Conservation (phyloP, 2,888 invertebrate species). For the Acleris laterana region DNA sequence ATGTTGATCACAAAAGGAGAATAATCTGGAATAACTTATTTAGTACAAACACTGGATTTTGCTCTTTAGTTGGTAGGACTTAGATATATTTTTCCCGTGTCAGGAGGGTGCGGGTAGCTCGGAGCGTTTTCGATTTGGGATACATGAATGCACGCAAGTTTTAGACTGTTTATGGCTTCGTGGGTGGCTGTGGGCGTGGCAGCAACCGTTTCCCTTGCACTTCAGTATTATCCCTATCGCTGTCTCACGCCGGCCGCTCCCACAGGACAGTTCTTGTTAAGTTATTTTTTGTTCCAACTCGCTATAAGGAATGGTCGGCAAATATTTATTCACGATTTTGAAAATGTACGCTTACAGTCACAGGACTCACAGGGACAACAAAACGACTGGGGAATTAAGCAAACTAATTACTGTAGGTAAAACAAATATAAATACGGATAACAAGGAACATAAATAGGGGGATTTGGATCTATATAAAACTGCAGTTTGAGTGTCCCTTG, state of each 20-base stretch:
- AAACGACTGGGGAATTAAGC: background rate
- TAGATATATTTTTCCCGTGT: constrained; percentile 58
- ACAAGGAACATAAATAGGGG: too few species aligned
- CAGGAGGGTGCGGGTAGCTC: constrained; percentile 59
- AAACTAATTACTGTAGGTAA: background rate
- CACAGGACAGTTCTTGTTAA: constrained; percentile 83
- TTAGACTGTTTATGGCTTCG: constrained; percentile 83
- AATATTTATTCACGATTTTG: constrained; percentile 84
- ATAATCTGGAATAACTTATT: constrained; percentile 79
- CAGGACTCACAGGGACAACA: constrained; percentile 48
- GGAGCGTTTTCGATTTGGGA: constrained; percentile 82
- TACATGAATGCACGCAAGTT: constrained; percentile 84
- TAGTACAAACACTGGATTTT: constrained; percentile 60
- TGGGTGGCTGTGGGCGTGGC: constrained; percentile 84
- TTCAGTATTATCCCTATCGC: constrained; percentile 46
- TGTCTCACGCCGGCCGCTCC: constrained; percentile 76
- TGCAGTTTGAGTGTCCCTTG: too few species aligned
- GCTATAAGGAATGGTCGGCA: constrained; percentile 80
- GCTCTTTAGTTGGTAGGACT: constrained; percentile 52
- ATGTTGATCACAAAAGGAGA: constrained; percentile 80
- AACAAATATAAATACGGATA: background rate
- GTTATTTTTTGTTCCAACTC: constrained; percentile 78
- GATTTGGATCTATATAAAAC: too few species aligned
- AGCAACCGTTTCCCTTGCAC: constrained; percentile 58
- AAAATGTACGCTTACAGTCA: constrained; percentile 70